Conservation (phyloP, 2,888 invertebrate species). For the Bruchidius siliquastri region DNA sequence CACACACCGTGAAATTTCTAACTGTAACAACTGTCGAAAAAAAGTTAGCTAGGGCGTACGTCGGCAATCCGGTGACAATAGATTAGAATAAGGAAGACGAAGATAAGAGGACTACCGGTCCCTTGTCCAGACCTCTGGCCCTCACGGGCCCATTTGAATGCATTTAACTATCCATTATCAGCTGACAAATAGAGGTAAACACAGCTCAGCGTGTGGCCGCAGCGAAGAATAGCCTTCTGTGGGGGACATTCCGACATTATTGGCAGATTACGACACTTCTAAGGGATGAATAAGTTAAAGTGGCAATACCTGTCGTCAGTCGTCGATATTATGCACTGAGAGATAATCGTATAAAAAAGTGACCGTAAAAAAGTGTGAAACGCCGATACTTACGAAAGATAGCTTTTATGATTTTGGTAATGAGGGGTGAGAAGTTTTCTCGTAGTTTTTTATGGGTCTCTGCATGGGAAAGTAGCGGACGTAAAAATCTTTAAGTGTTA, state of each 20-base stretch:
- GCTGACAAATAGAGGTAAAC: conserved; percentile 25
- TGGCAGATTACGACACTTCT: neutral
- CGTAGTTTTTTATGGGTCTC: neutral
- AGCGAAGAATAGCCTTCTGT: conserved; percentile 1
- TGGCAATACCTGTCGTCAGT: neutral
- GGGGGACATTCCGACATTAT: neutral
- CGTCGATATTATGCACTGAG: neutral
- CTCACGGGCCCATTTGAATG: conserved; percentile 16
- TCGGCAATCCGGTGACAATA: neutral
- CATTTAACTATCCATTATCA: conserved; percentile 22
- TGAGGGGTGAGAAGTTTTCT: neutral
- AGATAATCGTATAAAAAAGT: neutral
- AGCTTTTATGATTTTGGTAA: neutral
- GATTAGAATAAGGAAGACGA: neutral
- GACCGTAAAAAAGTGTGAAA: neutral
- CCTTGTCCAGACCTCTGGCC: neutral
- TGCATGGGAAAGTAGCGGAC: neutral
- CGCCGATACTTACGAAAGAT: neutral
- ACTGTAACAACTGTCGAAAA: neutral
- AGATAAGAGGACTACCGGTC: neutral
- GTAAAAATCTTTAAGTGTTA: neutral
- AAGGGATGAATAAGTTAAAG: neutral
- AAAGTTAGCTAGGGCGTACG: neutral
- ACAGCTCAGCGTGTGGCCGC: conserved; percentile 24
- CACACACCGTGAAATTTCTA: neutral